Percentiles rank a stretch among this genome's conserved stretches.
Conservation (phyloP, 2,888 invertebrate species). For the Mycogona germanica region DNA sequence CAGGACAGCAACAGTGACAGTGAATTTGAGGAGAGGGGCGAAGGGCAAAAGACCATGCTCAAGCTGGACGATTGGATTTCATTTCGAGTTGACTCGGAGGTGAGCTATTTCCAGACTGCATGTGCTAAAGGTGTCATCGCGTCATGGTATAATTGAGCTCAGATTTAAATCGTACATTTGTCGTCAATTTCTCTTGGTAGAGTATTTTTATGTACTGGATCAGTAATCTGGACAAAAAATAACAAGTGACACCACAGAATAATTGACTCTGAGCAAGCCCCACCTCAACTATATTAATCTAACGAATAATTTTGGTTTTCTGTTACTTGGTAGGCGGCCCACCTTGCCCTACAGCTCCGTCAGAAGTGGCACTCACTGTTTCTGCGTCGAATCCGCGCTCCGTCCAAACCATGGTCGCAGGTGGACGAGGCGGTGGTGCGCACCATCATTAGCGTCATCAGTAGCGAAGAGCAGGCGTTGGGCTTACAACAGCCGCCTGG, state of each 20-base stretch:
- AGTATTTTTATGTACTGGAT: neutral
- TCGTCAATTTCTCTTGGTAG: too few species aligned
- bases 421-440: slow-evolving; percentile 54
- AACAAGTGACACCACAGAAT: too few species aligned
- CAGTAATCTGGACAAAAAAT: neutral
- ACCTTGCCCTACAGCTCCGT: slow-evolving; percentile 50
- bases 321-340: slow-evolving; percentile 35
- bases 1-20: slow-evolving; percentile 38
- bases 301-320: neutral
- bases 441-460: slow-evolving; percentile 51
- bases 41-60: slow-evolving; percentile 40
- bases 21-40: slow-evolving; percentile 41
- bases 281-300: neutral
- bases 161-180: too few species aligned
- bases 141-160: too few species aligned
- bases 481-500: slow-evolving; percentile 57
- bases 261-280: neutral
- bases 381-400: slow-evolving; percentile 40
- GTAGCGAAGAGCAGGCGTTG: slow-evolving; percentile 54
- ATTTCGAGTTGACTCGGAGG: slow-evolving; percentile 53
- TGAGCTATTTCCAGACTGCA: slow-evolving; percentile 31
- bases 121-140: too few species aligned
- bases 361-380: slow-evolving; percentile 61
- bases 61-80: slow-evolving; percentile 62
- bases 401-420: slow-evolving; percentile 38